Evolutionary conservation across 30 jellyfish, hydroid and myxozoan genomes (phyloP), one percentile per base, ranked within the genome.

Genomic region (Turritopsis dohrnii): DNA sequence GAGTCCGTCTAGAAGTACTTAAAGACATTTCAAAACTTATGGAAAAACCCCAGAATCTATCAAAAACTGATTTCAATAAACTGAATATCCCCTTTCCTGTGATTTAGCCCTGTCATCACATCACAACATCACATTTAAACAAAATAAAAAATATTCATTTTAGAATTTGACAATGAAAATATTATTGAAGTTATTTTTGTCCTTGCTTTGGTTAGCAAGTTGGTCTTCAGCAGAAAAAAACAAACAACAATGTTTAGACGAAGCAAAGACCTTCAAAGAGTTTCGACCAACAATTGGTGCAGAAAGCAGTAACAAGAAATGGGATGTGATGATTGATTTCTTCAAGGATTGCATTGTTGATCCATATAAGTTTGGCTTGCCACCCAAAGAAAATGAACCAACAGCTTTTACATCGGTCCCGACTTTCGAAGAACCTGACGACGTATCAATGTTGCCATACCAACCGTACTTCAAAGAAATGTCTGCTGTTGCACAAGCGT

Each of bases 261-360:
- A 41, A 3, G 60, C 60, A 41, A 41, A 41, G 9, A 41, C 13
- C 60, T 41, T 41, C 13, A 41, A 41, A 41, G 13, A 5, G 9
- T 41, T 41, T 41, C 5, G 9, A 3, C 60, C 13, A 41, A 41
- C 5, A 41, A 41, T 3, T 3, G 60, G 60, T 13, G 60, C 60
- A 41, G 60, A 41, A 41, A 41, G 60, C 60, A 41, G 13, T 41
- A 41, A 41, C 13, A 41, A 41, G 60, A 41, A 41, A 41, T 41
- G 60, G 60, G 60, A 41, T 41, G 60, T 41, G 13, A 41, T 41
- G 60, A 41, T 66, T 26, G 30, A 66, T n/a, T 66, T 66, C 18
- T 66, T 66, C 30, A 66, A 66, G 76, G 17, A 66, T n/a, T 66
- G 76, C 18, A 66, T 66, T 66, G 76, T 66, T 17, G 76, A 66